A percentile compares a stretch with the other conserved stretches of the same genome.
Conservation (phyloP, 2,113 vertebrate species). For the Carassius auratus region DNA sequence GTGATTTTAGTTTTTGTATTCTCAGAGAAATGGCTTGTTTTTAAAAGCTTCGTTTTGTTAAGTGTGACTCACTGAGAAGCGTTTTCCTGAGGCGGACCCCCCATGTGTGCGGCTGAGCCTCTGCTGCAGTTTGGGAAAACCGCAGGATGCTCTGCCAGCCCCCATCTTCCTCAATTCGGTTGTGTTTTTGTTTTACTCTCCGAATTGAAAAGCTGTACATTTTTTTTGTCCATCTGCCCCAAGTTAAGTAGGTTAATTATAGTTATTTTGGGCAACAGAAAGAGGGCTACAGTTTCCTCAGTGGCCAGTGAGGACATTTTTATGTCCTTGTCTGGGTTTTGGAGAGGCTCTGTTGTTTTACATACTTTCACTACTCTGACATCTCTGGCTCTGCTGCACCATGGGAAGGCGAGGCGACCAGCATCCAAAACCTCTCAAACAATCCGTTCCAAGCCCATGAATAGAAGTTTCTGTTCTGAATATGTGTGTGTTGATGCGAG, state of each 20-base stretch:
- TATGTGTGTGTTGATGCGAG: conserved; percentile 14
- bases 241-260: conserved; percentile 58
- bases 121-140: conserved; percentile 44
- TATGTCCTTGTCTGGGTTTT: conserved; percentile 46
- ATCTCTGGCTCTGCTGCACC: conserved; percentile 33
- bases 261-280: conserved; percentile 49
- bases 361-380: conserved; percentile 38
- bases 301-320: conserved; percentile 49
- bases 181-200: conserved; percentile 55
- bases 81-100: not conserved
- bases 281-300: conserved; percentile 51
- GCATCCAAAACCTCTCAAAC: conserved; percentile 30
- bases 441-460: conserved; percentile 40
- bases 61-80: not conserved
- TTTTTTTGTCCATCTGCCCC: conserved; percentile 50
- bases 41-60: conserved; percentile 15
- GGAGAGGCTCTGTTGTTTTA: conserved; percentile 23
- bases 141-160: conserved; percentile 57
- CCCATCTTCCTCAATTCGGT: conserved; percentile 45
- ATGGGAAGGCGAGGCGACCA: conserved; percentile 20
- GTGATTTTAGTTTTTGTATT: not conserved
- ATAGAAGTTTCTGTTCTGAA: conserved; percentile 27
- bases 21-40: not conserved
- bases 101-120: conserved; percentile 37
- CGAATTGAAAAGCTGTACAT: conserved; percentile 56